Percentiles rank a stretch among this genome's conserved stretches.
These are phyloP conservation scores for Euleptes europaea DNA, from an alignment of 2,113 vertebrate genomes.

Conservation along the genomic window DNA sequence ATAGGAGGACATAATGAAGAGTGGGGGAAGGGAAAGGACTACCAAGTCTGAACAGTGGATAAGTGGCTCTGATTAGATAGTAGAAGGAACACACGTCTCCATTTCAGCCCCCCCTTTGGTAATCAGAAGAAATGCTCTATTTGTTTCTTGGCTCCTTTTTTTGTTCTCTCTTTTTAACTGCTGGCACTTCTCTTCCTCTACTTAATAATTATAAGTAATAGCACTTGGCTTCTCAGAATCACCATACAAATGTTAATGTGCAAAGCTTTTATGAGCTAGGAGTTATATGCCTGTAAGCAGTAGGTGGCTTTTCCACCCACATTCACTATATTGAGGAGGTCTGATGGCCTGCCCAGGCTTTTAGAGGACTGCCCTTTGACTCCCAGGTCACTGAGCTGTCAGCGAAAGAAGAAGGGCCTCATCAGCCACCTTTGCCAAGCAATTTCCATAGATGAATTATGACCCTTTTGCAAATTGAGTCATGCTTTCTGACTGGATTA, in stretches of 20 bases:
- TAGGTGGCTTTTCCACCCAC: background rate
- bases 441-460: background rate
- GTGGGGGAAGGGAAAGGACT: background rate
- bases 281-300: background rate
- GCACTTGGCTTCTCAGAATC: constrained; percentile 14
- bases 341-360: background rate
- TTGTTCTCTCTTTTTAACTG: background rate
- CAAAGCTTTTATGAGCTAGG: background rate
- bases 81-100: background rate
- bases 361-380: background rate
- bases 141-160: background rate
- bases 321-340: background rate
- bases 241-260: background rate
- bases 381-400: background rate
- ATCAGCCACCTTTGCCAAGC: accelerated
- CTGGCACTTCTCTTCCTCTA: background rate
- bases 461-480: accelerated
- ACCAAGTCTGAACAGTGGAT: background rate
- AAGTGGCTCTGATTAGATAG: background rate
- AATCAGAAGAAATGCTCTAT: background rate
- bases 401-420: accelerated
- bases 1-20: background rate
- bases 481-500: background rate
- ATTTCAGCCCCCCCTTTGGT: background rate
- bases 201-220: constrained; percentile 4